Evolutionary conservation across 2,113 vertebrate genomes (phyloP).

Genomic region (Variabilichromis moorii): DNA sequence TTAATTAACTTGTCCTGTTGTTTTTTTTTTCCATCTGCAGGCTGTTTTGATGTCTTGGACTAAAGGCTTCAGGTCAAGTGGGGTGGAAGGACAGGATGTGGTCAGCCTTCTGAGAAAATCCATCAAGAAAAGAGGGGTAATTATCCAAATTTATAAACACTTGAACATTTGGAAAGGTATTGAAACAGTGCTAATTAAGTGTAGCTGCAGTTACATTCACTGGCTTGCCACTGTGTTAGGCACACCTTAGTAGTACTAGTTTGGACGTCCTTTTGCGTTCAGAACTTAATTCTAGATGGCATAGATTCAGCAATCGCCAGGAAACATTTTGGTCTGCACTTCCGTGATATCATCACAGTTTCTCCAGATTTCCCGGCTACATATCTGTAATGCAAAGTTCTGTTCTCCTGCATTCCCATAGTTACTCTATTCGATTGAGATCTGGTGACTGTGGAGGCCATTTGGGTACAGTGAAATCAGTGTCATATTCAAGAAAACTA

Average conservation of each 20-base stretch:
- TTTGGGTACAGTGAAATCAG: background rate
- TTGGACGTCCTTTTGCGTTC: background rate
- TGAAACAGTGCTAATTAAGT: background rate
- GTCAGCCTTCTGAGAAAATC: conserved; percentile 81
- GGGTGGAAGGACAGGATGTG: conserved; percentile 90
- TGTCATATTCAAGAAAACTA: background rate
- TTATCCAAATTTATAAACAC: background rate
- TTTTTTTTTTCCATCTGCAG: conserved; percentile 43
- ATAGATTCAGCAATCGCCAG: fast-evolving
- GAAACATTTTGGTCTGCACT: background rate
- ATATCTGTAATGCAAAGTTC: fast-evolving
- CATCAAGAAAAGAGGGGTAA: conserved; percentile 88
- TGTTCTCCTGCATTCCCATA: background rate
- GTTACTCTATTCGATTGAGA: background rate
- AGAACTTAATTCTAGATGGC: background rate
- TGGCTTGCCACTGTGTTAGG: background rate
- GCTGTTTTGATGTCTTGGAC: conserved; percentile 89
- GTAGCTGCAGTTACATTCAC: background rate
- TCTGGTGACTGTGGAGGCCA: background rate
- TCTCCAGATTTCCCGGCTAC: fast-evolving
- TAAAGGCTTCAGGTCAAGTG: conserved; percentile 86
- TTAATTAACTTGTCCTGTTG: background rate
- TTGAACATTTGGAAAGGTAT: background rate
- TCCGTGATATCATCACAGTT: background rate
- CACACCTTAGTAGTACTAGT: background rate